Evolutionary conservation across 1,140 invertebrate species (phyloP).

Genomic region (Tyrophagus putrescentiae): DNA sequence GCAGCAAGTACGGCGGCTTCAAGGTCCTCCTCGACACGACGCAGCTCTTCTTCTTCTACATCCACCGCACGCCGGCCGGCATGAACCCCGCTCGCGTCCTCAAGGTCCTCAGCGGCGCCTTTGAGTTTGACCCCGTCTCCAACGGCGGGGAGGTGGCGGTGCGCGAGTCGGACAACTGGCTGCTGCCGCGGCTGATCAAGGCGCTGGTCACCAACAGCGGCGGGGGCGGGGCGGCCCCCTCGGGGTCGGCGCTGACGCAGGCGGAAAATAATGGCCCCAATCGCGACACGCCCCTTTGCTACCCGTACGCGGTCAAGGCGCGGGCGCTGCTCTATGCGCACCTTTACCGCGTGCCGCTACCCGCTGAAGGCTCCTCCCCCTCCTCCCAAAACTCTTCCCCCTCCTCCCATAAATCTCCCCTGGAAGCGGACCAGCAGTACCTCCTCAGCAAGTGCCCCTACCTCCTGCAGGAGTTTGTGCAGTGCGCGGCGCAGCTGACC

Average conservation of each 20-base stretch:
- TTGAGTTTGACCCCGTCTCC: constrained; percentile 84
- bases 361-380: too few relatives aligned
- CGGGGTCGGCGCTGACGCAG: neutral
- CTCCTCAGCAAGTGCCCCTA: constrained; percentile 83
- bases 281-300: constrained; percentile 70
- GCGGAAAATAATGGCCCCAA: too few relatives aligned
- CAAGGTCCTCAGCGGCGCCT: constrained; percentile 87
- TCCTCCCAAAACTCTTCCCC: too few relatives aligned
- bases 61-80: constrained; percentile 71
- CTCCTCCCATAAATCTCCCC: too few relatives aligned
- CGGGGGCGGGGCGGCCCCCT: constrained; percentile 59
- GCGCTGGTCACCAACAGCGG: constrained; percentile 75
- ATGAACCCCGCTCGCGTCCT: constrained; percentile 84
- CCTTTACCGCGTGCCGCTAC: constrained; percentile 58
- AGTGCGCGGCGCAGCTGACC: constrained; percentile 81
- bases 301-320: constrained; percentile 87
- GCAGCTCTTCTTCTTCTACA: constrained; percentile 89
- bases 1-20: constrained; percentile 58
- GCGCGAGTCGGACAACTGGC: constrained; percentile 79
- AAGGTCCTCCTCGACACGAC: constrained; percentile 84
- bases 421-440: constrained; percentile 52
- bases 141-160: constrained; percentile 79
- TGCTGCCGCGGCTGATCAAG: constrained; percentile 81
- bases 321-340: constrained; percentile 86
- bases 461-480: constrained; percentile 94